Evolutionary conservation across 92 coral and sea anemone species (phyloP).

Genomic region (Parazoanthus swiftii): DNA sequence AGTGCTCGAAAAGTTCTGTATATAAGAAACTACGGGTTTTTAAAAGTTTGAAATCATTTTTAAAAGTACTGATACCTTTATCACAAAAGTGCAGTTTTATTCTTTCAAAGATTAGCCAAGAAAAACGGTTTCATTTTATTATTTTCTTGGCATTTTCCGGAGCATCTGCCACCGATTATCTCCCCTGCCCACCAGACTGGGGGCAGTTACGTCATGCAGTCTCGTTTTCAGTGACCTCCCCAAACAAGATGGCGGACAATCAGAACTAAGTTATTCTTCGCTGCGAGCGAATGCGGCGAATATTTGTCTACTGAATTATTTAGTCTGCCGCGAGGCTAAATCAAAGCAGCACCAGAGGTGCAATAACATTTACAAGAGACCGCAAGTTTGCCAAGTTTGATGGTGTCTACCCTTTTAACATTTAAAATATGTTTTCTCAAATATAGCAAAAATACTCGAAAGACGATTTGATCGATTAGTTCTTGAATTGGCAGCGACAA

Average conservation of each 20-base stretch:
- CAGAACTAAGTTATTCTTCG: no score
- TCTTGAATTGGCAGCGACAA: background rate
- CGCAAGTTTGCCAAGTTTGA: background rate
- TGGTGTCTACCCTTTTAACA: background rate
- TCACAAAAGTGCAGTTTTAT: background rate
- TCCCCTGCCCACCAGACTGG: background rate
- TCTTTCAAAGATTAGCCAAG: background rate
- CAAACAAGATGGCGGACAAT: background rate
- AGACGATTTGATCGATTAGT: no score
- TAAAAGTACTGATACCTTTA: no score
- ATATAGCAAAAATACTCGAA: background rate
- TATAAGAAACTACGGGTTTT: background rate
- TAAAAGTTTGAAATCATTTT: background rate
- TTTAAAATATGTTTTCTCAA: background rate
- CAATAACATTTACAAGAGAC: background rate
- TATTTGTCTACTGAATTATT: no score
- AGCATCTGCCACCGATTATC: conserved; percentile 1
- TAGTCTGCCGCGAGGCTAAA: no score
- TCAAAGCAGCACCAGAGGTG: no score
- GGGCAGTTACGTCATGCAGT: background rate
- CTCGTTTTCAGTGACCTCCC: background rate
- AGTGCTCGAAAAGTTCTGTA: background rate
- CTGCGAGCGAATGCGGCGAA: no score
- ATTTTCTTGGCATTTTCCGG: background rate
- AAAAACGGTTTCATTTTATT: background rate